Evolutionary conservation across 1,140 invertebrate species (phyloP).

Genomic region (Muscidifurax raptorellus): DNA sequence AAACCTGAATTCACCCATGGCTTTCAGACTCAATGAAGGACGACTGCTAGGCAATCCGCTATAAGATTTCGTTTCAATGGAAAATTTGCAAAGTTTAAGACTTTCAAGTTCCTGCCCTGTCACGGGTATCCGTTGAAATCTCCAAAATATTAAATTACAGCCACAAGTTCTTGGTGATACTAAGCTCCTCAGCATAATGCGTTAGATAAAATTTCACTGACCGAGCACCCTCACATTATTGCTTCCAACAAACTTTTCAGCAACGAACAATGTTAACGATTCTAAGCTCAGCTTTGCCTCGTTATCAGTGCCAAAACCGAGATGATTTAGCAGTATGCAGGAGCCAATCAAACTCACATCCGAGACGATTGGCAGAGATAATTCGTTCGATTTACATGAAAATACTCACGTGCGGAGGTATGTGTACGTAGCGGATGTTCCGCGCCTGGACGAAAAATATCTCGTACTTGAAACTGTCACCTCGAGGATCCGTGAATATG

Average conservation of each 20-base stretch:
- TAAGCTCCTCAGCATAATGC: background rate
- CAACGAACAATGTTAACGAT: background rate
- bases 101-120: background rate
- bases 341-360: background rate
- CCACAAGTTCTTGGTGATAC: background rate
- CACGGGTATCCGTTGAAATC: background rate
- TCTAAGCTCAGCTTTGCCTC: background rate
- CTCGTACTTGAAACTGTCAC: constrained; percentile 72
- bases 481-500: constrained; percentile 77
- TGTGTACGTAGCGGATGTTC: constrained; percentile 81
- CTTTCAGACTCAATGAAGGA: constrained; percentile 8
- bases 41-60: background rate
- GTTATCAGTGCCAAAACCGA: background rate
- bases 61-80: background rate
- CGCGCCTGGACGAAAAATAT: constrained; percentile 79
- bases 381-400: background rate
- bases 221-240: background rate
- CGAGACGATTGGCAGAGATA: background rate
- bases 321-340: no score
- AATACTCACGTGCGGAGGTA: constrained; percentile 79
- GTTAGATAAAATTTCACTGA: background rate
- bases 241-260: background rate
- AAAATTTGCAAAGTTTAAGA: background rate
- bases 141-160: background rate
- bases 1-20: constrained; percentile 75